Percentiles rank a stretch among this genome's conserved stretches.
These are phyloP conservation scores for Drosophila pseudoobscura DNA, from an alignment of 1,140 invertebrate genomes.

Conservation along the genomic window DNA sequence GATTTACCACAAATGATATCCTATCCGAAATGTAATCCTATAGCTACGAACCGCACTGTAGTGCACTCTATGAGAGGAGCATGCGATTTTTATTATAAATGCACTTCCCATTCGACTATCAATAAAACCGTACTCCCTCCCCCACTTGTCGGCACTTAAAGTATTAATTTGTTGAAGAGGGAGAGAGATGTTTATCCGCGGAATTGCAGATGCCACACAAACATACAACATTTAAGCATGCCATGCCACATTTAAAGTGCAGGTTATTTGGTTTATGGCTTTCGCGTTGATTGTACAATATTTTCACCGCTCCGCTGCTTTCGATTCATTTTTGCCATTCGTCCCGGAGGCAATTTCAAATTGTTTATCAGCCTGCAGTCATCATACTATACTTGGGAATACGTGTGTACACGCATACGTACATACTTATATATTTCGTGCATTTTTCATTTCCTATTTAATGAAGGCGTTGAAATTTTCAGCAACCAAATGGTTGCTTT, in stretches of 20 bases:
- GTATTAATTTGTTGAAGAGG: constrained; percentile 1
- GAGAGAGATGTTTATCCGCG: constrained; percentile 3
- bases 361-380: constrained; percentile 42
- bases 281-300: constrained; percentile 9
- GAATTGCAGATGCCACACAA: constrained; percentile 17
- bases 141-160: constrained; percentile 1
- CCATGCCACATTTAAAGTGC: neutral
- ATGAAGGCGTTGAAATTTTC: constrained; percentile 41
- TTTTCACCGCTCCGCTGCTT: neutral
- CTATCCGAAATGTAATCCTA: no score
- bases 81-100: neutral
- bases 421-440: neutral
- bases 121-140: no score
- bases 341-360: constrained; percentile 33
- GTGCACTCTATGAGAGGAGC: no score
- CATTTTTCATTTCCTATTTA: constrained; percentile 32
- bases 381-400: neutral
- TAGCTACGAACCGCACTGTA: no score
- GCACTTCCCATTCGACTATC: neutral
- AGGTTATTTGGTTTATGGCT: constrained; percentile 14
- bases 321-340: constrained; percentile 9
- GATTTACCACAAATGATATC: neutral
- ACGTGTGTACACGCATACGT: neutral
- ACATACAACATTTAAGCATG: neutral
- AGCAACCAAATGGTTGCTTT: constrained; percentile 44